These are phyloP conservation scores for Lagopus leucura DNA, from an alignment of 2,113 vertebrate genomes.

Conservation along the genomic window DNA sequence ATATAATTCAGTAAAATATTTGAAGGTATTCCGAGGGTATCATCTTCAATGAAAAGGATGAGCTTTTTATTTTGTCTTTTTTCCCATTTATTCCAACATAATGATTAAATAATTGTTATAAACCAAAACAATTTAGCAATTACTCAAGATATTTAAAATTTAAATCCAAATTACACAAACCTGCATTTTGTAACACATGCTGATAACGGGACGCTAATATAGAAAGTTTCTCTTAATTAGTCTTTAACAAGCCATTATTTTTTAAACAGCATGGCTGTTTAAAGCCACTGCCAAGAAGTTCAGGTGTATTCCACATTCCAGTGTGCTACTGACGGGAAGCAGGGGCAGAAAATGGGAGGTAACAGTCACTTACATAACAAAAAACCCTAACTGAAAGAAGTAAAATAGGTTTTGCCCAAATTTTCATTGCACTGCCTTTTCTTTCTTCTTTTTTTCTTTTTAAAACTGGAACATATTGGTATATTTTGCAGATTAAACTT, in stretches of 20 bases:
- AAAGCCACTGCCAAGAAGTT: constrained; percentile 50
- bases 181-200: constrained; percentile 43
- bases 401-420: neutral
- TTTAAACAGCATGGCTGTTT: constrained; percentile 23
- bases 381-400: constrained; percentile 30
- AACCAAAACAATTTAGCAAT: constrained; percentile 45
- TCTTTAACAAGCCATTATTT: constrained; percentile 29
- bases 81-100: constrained; percentile 65
- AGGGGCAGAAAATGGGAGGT: neutral
- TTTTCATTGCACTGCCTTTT: neutral
- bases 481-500: constrained; percentile 24
- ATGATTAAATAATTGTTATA: constrained; percentile 43
- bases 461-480: constrained; percentile 22
- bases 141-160: constrained; percentile 32
- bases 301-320: constrained; percentile 14
- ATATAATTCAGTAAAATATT: constrained; percentile 11
- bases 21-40: constrained; percentile 49
- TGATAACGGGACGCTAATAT: constrained; percentile 39
- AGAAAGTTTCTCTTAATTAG: neutral
- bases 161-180: constrained; percentile 63
- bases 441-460: neutral
- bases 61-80: constrained; percentile 65
- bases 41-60: constrained; percentile 52
- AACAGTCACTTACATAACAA: constrained; percentile 50
- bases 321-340: neutral